Percentiles rank a stretch among this genome's conserved stretches.
Evolutionary conservation across 2,797 vertebrate species (phyloP).

Genomic region (Schizopygopsis pylzovi): DNA sequence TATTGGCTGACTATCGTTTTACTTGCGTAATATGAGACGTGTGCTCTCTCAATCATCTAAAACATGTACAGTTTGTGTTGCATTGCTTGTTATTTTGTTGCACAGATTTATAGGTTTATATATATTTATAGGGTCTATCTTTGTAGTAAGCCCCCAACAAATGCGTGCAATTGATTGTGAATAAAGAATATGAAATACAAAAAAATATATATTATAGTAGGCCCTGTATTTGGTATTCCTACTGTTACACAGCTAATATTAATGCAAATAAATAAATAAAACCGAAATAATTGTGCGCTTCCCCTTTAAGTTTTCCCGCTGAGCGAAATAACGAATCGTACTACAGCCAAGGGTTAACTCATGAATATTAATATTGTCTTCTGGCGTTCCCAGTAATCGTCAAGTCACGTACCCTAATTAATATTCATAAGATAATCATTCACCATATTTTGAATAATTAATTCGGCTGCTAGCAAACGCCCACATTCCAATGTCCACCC

Average conservation of each 20-base stretch:
- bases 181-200: neutral
- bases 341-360: neutral
- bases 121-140: neutral
- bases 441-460: neutral
- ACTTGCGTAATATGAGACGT: neutral
- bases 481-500: too few relatives aligned
- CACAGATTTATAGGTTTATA: too few relatives aligned
- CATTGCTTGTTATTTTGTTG: neutral
- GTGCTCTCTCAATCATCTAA: neutral
- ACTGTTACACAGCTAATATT: neutral
- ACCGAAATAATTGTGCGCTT: neutral
- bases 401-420: neutral
- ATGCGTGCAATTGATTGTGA: neutral
- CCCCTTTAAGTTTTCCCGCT: constrained; percentile 41
- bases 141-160: neutral
- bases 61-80: neutral
- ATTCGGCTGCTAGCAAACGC: neutral
- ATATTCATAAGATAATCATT: neutral
- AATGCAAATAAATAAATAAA: too few relatives aligned
- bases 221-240: neutral
- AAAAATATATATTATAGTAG: too few relatives aligned
- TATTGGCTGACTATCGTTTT: neutral
- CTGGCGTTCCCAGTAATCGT: neutral
- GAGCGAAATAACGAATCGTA: neutral
- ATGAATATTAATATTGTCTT: neutral